Conservation (phyloP, 2,888 invertebrate species). For the Homarus gammarus region DNA sequence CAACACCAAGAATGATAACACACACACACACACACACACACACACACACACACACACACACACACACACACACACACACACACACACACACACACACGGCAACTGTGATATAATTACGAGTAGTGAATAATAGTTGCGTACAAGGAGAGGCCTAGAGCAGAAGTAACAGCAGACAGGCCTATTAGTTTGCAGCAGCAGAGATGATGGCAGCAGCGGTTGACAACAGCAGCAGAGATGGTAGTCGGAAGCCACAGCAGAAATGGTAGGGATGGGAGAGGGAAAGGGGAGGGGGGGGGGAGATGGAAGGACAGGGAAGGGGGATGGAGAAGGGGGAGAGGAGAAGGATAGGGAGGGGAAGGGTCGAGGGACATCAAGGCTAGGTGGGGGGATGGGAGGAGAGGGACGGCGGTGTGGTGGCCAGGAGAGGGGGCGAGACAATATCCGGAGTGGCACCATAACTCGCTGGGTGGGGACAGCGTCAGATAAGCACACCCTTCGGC, state of each 20-base stretch:
- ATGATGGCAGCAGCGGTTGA: not conserved
- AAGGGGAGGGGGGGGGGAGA: not conserved
- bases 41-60: no score
- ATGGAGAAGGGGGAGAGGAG: not conserved
- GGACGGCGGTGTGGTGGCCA: not conserved
- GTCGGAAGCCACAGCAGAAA: not conserved
- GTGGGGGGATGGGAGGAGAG: no score
- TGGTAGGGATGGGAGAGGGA: not conserved
- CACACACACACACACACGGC: no score
- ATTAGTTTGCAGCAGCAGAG: no score
- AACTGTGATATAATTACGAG: no score
- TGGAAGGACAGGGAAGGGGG: not conserved
- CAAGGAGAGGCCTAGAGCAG: no score
- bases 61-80: no score
- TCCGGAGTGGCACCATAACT: constrained; percentile 28
- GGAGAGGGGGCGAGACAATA: constrained; percentile 16
- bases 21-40: no score
- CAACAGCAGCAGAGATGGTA: not conserved
- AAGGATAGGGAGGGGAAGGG: not conserved
- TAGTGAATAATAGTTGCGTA: no score
- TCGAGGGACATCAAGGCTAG: no score
- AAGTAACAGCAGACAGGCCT: no score
- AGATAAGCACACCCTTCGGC: constrained; percentile 14
- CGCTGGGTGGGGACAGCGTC: constrained; percentile 33
- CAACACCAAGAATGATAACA: no score